phyloP scores from a whole-genome alignment of 2,797 vertebrate genomes.

The Rachycentron canadum region DNA sequence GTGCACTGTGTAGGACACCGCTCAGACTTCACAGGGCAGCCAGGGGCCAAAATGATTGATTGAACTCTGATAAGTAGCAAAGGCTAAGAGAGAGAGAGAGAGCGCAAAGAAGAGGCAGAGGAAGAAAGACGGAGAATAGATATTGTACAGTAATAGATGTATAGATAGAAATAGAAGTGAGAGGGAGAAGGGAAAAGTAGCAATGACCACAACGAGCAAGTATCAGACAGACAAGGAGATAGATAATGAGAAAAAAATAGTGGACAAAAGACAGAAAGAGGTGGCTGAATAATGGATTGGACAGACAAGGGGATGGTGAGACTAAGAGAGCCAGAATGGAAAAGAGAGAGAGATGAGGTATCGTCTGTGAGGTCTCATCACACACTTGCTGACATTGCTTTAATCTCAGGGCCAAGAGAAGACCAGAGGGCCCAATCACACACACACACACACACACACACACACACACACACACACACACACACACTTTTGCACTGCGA shows the following conservation, averaged over 20 bases:
- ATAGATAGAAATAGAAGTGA: slow-evolving; percentile 44
- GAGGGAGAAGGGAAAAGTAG: slow-evolving; percentile 11
- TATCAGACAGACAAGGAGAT: slow-evolving; percentile 59
- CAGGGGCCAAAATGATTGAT: slow-evolving; percentile 53
- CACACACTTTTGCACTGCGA: slow-evolving; percentile 1
- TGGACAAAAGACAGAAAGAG: slow-evolving; percentile 68
- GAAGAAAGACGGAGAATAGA: slow-evolving; percentile 13
- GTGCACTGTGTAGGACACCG: slow-evolving; percentile 17
- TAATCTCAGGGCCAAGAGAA: slow-evolving; percentile 78
- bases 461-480: slow-evolving; percentile 29
- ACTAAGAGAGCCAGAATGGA: slow-evolving; percentile 69
- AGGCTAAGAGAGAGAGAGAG: not conserved
- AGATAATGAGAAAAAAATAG: slow-evolving; percentile 72
- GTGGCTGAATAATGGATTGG: slow-evolving; percentile 77
- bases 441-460: slow-evolving; percentile 31
- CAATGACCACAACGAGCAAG: slow-evolving; percentile 43
- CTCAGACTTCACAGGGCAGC: slow-evolving; percentile 41
- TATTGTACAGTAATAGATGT: slow-evolving; percentile 46
- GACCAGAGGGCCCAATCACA: slow-evolving; percentile 56
- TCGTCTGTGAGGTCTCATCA: slow-evolving; percentile 83
- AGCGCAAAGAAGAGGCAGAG: slow-evolving; percentile 2
- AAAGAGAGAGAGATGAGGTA: slow-evolving; percentile 69
- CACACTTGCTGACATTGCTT: slow-evolving; percentile 82
- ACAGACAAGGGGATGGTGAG: slow-evolving; percentile 64
- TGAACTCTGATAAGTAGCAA: slow-evolving; percentile 11